phyloP scores from a whole-genome alignment of 2,797 vertebrate genomes.

The Petrocephalus sullivani region DNA sequence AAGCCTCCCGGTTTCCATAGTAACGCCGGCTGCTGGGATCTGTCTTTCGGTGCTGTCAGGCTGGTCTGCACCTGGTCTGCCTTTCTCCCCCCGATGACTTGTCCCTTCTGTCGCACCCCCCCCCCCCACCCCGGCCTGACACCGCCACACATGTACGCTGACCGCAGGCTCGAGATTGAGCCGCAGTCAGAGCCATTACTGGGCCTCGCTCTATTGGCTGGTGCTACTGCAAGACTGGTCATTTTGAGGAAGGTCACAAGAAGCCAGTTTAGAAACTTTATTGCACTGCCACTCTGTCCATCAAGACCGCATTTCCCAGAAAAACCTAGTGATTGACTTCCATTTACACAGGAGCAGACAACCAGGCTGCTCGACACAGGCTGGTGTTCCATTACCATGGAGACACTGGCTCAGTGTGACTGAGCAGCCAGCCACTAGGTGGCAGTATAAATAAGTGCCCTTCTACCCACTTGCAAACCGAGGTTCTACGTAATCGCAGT shows the following conservation, averaged over 20 bases:
- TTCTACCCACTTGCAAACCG: neutral
- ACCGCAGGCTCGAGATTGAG: neutral
- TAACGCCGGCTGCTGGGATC: conserved; percentile 56
- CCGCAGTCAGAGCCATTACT: neutral
- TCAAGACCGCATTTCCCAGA: neutral
- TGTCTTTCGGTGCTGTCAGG: conserved; percentile 38
- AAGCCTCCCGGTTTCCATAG: conserved; percentile 64
- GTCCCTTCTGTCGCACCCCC: conserved; percentile 37
- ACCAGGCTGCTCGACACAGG: neutral
- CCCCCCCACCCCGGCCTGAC: neutral
- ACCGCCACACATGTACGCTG: neutral
- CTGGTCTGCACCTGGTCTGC: conserved; percentile 36
- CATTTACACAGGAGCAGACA: neutral
- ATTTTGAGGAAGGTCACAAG: neutral
- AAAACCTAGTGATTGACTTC: neutral
- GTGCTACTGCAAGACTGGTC: neutral
- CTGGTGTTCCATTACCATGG: neutral
- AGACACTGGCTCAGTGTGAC: neutral
- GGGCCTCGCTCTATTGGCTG: neutral
- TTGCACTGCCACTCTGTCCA: neutral
- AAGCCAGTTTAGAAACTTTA: conserved; percentile 6
- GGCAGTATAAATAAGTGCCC: conserved; percentile 16
- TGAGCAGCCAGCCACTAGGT: conserved; percentile 17
- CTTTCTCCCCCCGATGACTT: conserved; percentile 33
- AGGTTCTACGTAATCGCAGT: neutral